These are phyloP conservation scores for Tachina fera DNA, from an alignment of 2,888 invertebrate species.

Conservation along the genomic window DNA sequence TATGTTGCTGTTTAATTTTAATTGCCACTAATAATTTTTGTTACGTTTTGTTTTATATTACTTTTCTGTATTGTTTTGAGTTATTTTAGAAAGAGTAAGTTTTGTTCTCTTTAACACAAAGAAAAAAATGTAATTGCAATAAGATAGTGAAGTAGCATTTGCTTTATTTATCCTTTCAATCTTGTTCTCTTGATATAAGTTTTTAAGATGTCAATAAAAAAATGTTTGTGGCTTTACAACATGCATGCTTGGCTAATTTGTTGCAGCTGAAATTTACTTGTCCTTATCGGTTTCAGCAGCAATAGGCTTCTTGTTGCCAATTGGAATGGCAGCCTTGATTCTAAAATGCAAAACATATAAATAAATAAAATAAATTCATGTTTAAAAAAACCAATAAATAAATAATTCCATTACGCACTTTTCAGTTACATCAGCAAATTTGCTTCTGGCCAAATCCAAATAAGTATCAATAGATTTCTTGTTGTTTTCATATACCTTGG, in stretches of 20 bases:
- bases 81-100: conserved; percentile 50
- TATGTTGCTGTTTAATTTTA: conserved; percentile 50
- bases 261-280: conserved; percentile 85
- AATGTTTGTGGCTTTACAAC: conserved; percentile 60
- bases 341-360: conserved; percentile 82
- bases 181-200: conserved; percentile 63
- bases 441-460: conserved; percentile 92
- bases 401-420: conserved; percentile 87
- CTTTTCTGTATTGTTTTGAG: conserved; percentile 46
- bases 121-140: conserved; percentile 71
- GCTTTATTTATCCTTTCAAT: conserved; percentile 49
- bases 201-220: conserved; percentile 66
- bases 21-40: conserved; percentile 63
- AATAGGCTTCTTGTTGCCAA: conserved; percentile 92
- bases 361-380: neutral
- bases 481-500: conserved; percentile 98
- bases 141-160: conserved; percentile 73
- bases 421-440: conserved; percentile 93
- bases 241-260: conserved; percentile 66
- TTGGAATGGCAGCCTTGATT: conserved; percentile 93
- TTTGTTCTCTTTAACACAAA: conserved; percentile 69
- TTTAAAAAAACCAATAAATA: neutral
- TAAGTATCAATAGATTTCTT: conserved; percentile 96
- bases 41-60: conserved; percentile 64
- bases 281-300: conserved; percentile 88